Percentiles rank a stretch among this genome's conserved stretches.
phyloP scores from a whole-genome alignment of 2,888 invertebrate species.

The Drosophila tripunctata region DNA sequence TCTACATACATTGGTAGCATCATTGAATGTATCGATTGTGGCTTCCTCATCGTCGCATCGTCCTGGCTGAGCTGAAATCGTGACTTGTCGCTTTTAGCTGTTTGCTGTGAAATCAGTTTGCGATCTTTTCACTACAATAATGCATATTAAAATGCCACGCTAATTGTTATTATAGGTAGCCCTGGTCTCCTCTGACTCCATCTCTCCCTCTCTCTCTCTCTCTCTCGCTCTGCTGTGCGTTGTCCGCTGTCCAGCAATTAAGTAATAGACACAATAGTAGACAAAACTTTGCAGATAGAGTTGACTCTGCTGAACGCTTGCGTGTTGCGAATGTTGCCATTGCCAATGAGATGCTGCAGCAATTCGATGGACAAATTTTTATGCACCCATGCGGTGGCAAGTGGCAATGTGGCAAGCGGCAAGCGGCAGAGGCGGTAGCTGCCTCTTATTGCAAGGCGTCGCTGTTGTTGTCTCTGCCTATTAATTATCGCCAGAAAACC shows the following conservation, averaged over 20 bases:
- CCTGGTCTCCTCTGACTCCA: slow-evolving; percentile 14
- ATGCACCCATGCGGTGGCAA: slow-evolving; percentile 50
- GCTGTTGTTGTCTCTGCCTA: slow-evolving; percentile 58
- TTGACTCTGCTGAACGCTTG: slow-evolving; percentile 23
- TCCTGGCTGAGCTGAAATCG: slow-evolving; percentile 59
- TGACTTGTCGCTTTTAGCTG: slow-evolving; percentile 43
- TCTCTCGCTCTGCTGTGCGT: not conserved
- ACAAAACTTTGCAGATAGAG: slow-evolving; percentile 35
- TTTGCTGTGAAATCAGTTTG: slow-evolving; percentile 70
- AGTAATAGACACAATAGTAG: slow-evolving; percentile 69
- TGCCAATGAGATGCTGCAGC: slow-evolving; percentile 15
- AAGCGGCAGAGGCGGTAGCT: slow-evolving; percentile 29
- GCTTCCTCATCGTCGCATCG: slow-evolving; percentile 33
- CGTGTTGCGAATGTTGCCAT: slow-evolving; percentile 12
- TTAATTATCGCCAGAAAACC: slow-evolving; percentile 65
- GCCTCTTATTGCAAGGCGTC: slow-evolving; percentile 31
- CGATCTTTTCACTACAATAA: slow-evolving; percentile 75
- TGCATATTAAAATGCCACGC: slow-evolving; percentile 81
- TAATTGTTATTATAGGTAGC: slow-evolving; percentile 74
- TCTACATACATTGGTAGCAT: slow-evolving; percentile 5
- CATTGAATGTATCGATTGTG: slow-evolving; percentile 9
- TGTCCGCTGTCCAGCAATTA: slow-evolving; percentile 61
- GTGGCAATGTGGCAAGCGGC: slow-evolving; percentile 28
- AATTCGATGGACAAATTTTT: slow-evolving; percentile 68
- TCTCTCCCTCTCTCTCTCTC: slow-evolving; percentile 10